These are phyloP conservation scores for Poeciliopsis occidentalis DNA, from an alignment of 2,113 vertebrate genomes.

Conservation along the genomic window DNA sequence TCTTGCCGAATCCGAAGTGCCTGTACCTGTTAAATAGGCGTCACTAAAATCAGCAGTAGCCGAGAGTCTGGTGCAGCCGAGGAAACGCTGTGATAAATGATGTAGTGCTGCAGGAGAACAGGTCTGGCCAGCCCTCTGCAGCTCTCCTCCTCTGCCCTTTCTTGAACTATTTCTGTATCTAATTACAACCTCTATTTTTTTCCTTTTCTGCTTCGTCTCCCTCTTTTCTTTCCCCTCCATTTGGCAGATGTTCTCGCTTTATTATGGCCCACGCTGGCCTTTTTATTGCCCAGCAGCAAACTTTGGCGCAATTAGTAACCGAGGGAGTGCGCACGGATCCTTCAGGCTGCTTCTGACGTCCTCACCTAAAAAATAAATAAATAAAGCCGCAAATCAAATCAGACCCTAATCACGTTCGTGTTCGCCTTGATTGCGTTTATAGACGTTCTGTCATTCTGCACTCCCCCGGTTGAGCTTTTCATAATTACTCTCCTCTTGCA, in stretches of 20 bases:
- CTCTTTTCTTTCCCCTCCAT: conserved; percentile 28
- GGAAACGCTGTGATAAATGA: conserved; percentile 28
- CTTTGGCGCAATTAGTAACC: conserved; percentile 59
- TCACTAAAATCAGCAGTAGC: conserved; percentile 11
- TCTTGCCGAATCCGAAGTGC: neutral
- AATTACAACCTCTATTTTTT: neutral
- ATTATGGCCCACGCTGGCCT: conserved; percentile 48
- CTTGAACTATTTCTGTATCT: no score
- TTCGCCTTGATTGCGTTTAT: conserved; percentile 75
- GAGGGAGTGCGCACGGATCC: conserved; percentile 47
- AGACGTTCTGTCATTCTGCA: conserved; percentile 65
- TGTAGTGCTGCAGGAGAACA: conserved; percentile 5
- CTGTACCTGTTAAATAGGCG: conserved; percentile 21
- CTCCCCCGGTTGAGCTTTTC: conserved; percentile 67
- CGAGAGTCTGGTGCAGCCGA: conserved; percentile 20
- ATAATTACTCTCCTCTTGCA: conserved; percentile 69
- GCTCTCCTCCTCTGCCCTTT: conserved; percentile 9
- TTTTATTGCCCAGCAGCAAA: conserved; percentile 65
- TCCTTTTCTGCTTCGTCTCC: conserved; percentile 17
- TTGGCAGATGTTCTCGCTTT: conserved; percentile 50
- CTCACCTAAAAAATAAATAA: conserved; percentile 48
- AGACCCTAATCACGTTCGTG: conserved; percentile 68
- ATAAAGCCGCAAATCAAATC: conserved; percentile 64
- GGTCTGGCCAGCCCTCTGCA: neutral
- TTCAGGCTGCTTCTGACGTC: conserved; percentile 48